phyloP scores from a whole-genome alignment of 2,113 vertebrate genomes.

The Microtus oregoni region DNA sequence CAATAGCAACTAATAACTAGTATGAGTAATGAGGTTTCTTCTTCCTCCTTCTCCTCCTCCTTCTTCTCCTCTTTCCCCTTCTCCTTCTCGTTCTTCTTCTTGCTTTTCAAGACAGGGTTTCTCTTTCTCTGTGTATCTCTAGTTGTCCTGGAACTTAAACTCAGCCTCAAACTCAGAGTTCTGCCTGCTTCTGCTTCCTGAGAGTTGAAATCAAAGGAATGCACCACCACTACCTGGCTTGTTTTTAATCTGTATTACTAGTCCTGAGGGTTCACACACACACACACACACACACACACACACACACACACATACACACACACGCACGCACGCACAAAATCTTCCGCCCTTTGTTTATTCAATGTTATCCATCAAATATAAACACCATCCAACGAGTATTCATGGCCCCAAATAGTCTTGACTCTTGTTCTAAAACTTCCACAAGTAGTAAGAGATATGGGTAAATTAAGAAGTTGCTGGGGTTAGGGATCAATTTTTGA shows the following conservation, averaged over 20 bases:
- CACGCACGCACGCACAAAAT: neutral
- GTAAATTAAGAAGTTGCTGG: neutral
- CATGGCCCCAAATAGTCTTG: neutral
- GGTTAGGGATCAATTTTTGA: neutral
- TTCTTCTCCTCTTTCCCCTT: fast-evolving
- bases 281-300: too few relatives aligned
- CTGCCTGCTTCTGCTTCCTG: neutral
- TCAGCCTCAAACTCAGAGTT: neutral
- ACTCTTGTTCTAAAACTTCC: neutral
- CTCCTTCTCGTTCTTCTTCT: neutral
- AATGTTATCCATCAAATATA: constrained; percentile 26
- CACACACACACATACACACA: neutral
- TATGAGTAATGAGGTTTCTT: neutral
- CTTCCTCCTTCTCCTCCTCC: fast-evolving
- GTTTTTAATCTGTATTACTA: neutral
- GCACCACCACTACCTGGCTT: neutral
- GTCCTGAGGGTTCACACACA: neutral
- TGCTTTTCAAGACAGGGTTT: neutral
- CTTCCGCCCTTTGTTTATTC: neutral
- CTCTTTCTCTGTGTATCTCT: neutral
- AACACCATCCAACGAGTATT: neutral
- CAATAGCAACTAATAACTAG: neutral
- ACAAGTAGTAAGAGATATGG: neutral
- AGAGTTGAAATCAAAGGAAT: neutral
- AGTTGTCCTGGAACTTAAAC: too few relatives aligned